phyloP scores from a whole-genome alignment of 2,888 invertebrate species.

The Polietes domitor region DNA sequence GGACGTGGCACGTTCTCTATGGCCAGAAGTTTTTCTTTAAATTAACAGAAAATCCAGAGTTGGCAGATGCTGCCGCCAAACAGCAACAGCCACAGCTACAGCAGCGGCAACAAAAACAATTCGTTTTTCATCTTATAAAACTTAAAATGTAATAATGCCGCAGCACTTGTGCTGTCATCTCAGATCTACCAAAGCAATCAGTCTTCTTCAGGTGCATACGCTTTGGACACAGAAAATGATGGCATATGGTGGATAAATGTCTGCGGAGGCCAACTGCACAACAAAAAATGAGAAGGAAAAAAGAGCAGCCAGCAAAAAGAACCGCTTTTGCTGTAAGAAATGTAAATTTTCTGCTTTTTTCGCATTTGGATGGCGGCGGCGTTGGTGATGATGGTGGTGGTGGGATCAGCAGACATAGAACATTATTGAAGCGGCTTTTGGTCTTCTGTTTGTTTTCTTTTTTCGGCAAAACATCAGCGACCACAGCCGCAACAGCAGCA shows the following conservation, averaged over 20 bases:
- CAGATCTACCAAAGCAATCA: constrained; percentile 64
- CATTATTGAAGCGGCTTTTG: constrained; percentile 20
- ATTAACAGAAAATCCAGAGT: constrained; percentile 53
- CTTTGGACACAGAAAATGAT: constrained; percentile 64
- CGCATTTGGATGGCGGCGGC: background rate
- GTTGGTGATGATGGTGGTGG: constrained; percentile 8
- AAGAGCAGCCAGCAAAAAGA: constrained; percentile 15
- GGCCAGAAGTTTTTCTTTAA: constrained; percentile 52
- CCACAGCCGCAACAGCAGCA: constrained; percentile 44
- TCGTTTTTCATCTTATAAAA: constrained; percentile 56
- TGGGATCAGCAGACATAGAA: constrained; percentile 4
- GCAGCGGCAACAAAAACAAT: background rate
- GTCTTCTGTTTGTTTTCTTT: constrained; percentile 4
- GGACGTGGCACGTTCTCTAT: constrained; percentile 64
- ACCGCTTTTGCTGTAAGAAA: constrained; percentile 51
- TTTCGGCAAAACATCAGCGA: constrained; percentile 52
- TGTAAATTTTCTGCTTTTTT: constrained; percentile 57
- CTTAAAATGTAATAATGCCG: constrained; percentile 64
- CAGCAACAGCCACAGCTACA: background rate
- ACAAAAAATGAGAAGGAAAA: background rate
- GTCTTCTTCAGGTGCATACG: constrained; percentile 66
- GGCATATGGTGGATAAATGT: constrained; percentile 66
- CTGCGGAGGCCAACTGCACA: no score
- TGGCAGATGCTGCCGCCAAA: constrained; percentile 51
- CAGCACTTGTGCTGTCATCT: constrained; percentile 68